A percentile compares a stretch with the other conserved stretches of the same genome.
Conservation (phyloP, 2,113 vertebrate genomes). For the Ailuropoda melanoleuca region DNA sequence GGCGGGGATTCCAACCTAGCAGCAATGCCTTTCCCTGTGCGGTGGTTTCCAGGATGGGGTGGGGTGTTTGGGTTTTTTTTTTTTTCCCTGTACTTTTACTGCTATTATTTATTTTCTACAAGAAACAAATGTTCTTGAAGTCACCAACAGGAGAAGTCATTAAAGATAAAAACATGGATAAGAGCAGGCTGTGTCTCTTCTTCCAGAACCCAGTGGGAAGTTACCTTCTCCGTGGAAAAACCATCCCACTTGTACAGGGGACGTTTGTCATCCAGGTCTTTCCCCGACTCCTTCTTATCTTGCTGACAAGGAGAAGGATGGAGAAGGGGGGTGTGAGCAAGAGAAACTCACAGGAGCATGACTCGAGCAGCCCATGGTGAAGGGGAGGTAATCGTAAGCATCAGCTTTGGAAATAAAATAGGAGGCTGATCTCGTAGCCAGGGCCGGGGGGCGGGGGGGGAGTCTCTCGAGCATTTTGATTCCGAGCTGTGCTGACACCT, state of each 20-base stretch:
- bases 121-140: not conserved
- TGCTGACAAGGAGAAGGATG: slow-evolving; percentile 25
- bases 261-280: not conserved
- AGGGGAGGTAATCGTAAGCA: not conserved
- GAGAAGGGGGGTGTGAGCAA: not conserved
- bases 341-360: rapidly evolving
- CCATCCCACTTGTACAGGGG: not conserved
- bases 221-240: not conserved
- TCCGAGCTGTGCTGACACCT: not conserved
- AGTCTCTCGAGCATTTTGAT: rapidly evolving
- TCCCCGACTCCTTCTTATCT: not conserved
- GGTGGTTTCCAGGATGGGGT: not conserved
- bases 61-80: not conserved
- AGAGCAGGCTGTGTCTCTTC: not conserved
- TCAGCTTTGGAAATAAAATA: not conserved
- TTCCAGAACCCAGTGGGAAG: not conserved
- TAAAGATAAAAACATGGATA: not conserved
- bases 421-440: not conserved
- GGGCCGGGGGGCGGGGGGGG: not conserved
- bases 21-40: not conserved
- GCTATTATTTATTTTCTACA: not conserved
- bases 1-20: not conserved
- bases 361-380: not conserved
- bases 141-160: slow-evolving; percentile 10
- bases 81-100: not conserved